Evolutionary conservation across 2,888 invertebrate genomes (phyloP).

Genomic region (Caenorhabditis sp.): DNA sequence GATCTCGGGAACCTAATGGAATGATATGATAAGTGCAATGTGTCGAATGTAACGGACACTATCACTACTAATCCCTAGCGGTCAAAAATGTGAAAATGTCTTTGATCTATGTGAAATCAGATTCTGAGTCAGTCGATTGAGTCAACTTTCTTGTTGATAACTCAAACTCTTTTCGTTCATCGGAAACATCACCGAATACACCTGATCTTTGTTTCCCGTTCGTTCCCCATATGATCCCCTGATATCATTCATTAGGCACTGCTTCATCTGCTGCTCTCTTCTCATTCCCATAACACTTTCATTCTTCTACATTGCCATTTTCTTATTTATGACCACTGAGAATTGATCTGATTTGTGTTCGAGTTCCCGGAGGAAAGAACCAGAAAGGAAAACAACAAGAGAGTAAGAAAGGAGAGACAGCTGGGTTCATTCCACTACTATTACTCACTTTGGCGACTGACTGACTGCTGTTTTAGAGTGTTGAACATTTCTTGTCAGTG

Average conservation of each 20-base stretch:
- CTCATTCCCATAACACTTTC: neutral
- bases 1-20: too few species aligned
- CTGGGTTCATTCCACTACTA: neutral
- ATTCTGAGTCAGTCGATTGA: too few species aligned
- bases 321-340: constrained; percentile 1
- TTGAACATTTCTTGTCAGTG: neutral
- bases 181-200: constrained; percentile 12
- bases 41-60: too few species aligned
- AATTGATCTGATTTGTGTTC: constrained; percentile 25
- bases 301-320: neutral
- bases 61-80: too few species aligned
- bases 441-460: constrained; percentile 12
- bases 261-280: neutral
- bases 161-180: too few species aligned
- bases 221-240: neutral
- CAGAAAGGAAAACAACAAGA: neutral
- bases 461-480: constrained; percentile 1
- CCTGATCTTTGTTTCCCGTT: neutral
- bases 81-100: too few species aligned
- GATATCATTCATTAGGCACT: neutral
- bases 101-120: too few species aligned
- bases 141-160: too few species aligned
- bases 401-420: neutral
- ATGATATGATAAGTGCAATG: too few species aligned
- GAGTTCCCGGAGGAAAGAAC: neutral